Evolutionary conservation across 2,797 vertebrate species (phyloP), one percentile per base, ranked within the genome.

Genomic region (Lindbergichthys nudifrons): DNA sequence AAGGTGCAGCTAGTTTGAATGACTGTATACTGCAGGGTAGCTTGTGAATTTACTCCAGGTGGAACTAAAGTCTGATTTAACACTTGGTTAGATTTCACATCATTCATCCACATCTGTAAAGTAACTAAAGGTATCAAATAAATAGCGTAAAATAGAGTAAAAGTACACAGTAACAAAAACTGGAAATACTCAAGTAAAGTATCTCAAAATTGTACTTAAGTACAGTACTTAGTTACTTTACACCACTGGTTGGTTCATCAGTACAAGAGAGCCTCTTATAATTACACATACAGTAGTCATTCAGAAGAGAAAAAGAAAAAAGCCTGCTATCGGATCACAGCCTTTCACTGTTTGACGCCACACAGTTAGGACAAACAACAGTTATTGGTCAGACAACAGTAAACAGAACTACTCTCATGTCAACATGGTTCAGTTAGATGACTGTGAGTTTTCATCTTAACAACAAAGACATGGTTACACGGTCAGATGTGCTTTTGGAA

Each of bases 401-500:
- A 41, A 71, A 84, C 64, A 83, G 19, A 65, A 58, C 23, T 19
- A 39, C 5, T 70, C 19, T 79, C n/a, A 13, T 58, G 50, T 48
- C 13, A 26, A 48, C 57, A 63, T 19, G 46, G 66, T 1, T 30
- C 58, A 57, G 78, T 86, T 69, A 79, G 47, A 80, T 45, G 80
- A 75, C 23, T 59, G 74, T 77, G 67, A 81, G 79, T 75, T 75
- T 79, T 48, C 51, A 67, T 72, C 43, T 52, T 13, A 51, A 72
- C 48, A 71, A 71, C 70, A 78, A 57, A 73, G 75, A 84, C 79
- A 63, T 47, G 74, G 82, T 88, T 83, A 87, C 6, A 70, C 21
- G 45, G 57, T 90, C 77, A 84, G 75, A 85, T 53, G 88, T 89
- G 89, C 92, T 91, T 92, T 86, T 92, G 91, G 85, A 90, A 92